Conservation (phyloP, 1,140 invertebrate genomes). For the Thaumatotibia leucotreta region DNA sequence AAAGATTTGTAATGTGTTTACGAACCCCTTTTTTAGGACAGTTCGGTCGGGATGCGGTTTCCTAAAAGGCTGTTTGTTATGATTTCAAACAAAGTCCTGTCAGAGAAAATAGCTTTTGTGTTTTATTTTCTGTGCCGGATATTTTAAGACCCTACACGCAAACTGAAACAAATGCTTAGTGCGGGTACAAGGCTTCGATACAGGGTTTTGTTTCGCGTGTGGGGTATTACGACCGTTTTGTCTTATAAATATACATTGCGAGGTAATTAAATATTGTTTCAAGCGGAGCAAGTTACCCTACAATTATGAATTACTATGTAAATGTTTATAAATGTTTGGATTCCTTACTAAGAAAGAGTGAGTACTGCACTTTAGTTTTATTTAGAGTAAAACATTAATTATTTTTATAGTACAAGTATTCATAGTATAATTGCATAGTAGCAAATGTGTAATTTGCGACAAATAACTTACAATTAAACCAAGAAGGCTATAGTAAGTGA, state of each 20-base stretch:
- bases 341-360: too few relatives aligned
- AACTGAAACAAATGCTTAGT: slow-evolving; percentile 36
- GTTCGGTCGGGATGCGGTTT: slow-evolving; percentile 66
- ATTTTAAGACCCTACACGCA: slow-evolving; percentile 40
- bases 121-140: slow-evolving; percentile 59
- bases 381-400: too few relatives aligned
- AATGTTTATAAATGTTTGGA: too few relatives aligned
- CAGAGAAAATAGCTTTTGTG: slow-evolving; percentile 65
- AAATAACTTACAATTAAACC: too few relatives aligned
- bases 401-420: too few relatives aligned
- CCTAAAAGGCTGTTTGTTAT: slow-evolving; percentile 72
- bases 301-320: too few relatives aligned
- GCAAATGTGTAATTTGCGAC: too few relatives aligned
- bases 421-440: too few relatives aligned
- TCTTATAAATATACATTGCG: not conserved
- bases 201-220: not conserved
- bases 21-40: slow-evolving; percentile 60
- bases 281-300: too few relatives aligned
- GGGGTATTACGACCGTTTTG: not conserved
- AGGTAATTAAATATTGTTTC: not conserved
- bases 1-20: slow-evolving; percentile 72
- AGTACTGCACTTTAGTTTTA: too few relatives aligned
- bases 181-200: slow-evolving; percentile 10
- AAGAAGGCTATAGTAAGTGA: too few relatives aligned
- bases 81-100: slow-evolving; percentile 69